phyloP scores from a whole-genome alignment of 2,113 vertebrate species.

The Ornithorhynchus anatinus region DNA sequence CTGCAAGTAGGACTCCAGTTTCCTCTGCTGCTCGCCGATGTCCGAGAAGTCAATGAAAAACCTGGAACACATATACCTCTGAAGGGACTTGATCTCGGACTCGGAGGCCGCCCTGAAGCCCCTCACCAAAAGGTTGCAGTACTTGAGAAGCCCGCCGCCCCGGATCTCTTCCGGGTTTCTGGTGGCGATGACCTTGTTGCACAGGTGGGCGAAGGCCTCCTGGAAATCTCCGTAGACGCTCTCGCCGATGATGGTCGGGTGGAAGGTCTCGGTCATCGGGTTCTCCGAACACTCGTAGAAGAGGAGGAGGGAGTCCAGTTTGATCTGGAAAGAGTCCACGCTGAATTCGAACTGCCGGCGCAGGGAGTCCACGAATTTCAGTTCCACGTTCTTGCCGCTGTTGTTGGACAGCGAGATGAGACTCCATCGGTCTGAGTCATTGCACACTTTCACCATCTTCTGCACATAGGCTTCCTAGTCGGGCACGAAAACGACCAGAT shows the following conservation, averaged over 20 bases:
- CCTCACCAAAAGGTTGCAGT: slow-evolving; percentile 97
- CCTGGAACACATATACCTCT: slow-evolving; percentile 98
- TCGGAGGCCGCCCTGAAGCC: slow-evolving; percentile 91
- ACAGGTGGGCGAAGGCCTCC: slow-evolving; percentile 93
- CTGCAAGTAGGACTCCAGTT: slow-evolving; percentile 98
- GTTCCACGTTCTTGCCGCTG: slow-evolving; percentile 97
- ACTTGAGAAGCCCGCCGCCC: slow-evolving; percentile 97
- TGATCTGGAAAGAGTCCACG: slow-evolving; percentile 98
- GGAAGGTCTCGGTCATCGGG: slow-evolving; percentile 95
- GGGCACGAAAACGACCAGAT: slow-evolving; percentile 65
- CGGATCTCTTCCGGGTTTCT: slow-evolving; percentile 97
- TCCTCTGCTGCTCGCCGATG: slow-evolving; percentile 95
- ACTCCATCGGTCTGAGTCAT: slow-evolving; percentile 98
- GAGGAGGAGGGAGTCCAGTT: slow-evolving; percentile 95
- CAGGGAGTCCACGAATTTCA: slow-evolving; percentile 98
- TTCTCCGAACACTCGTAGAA: slow-evolving; percentile 98
- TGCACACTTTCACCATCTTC: slow-evolving; percentile 99
- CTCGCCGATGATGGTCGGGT: slow-evolving; percentile 96
- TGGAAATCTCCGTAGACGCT: slow-evolving; percentile 95
- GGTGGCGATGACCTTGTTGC: slow-evolving; percentile 95
- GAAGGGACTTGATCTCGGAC: slow-evolving; percentile 94
- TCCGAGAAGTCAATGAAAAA: slow-evolving; percentile 99
- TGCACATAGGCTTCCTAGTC: slow-evolving; percentile 96
- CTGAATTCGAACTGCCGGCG: slow-evolving; percentile 99
- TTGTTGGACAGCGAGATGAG: slow-evolving; percentile 99